Conservation (phyloP, 2,113 vertebrate genomes). For the Orcinus orca region DNA sequence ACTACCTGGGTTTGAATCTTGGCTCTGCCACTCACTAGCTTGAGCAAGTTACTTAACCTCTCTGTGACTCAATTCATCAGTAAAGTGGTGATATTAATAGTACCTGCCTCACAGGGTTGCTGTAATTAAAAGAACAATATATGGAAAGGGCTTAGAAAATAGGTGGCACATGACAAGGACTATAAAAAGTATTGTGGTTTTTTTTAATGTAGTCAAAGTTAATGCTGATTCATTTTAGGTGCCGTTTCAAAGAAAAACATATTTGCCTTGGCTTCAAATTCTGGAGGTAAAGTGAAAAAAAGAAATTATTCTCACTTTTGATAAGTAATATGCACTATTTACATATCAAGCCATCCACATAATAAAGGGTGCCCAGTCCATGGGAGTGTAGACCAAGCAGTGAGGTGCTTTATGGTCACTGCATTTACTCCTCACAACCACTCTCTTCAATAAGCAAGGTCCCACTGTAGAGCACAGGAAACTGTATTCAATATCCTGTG, state of each 20-base stretch:
- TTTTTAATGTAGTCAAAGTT: background rate
- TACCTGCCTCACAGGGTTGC: background rate
- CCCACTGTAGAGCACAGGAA: background rate
- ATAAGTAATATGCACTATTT: background rate
- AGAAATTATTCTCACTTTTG: background rate
- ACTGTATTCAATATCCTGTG: background rate
- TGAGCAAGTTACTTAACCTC: background rate
- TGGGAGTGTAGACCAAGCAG: background rate
- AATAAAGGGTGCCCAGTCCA: background rate
- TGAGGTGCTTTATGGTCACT: background rate
- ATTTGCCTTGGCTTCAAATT: constrained; percentile 25
- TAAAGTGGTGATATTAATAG: background rate
- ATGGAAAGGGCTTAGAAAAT: background rate
- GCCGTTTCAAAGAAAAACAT: constrained; percentile 11
- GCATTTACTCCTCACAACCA: background rate
- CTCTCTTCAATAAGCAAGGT: background rate
- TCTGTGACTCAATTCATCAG: background rate
- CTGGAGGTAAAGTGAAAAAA: background rate
- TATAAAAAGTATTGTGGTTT: background rate
- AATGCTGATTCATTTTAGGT: background rate
- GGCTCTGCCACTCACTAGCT: background rate
- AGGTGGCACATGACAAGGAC: background rate
- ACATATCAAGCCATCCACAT: background rate
- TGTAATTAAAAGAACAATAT: constrained; percentile 9
- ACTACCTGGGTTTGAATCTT: background rate